Evolutionary conservation across 2,888 invertebrate species (phyloP).

Genomic region (Criorhina ranunculi): DNA sequence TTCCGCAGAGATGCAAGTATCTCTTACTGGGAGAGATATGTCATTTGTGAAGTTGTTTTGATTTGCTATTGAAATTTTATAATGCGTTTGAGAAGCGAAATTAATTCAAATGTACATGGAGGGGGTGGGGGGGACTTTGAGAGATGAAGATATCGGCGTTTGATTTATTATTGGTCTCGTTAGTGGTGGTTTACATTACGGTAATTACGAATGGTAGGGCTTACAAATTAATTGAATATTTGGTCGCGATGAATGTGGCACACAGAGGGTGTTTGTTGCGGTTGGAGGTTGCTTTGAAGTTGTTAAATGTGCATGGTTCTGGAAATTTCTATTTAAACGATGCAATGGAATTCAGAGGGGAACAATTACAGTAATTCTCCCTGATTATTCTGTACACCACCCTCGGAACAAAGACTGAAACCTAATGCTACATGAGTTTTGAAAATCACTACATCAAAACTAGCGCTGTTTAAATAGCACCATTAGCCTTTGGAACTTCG

Average conservation of each 20-base stretch:
- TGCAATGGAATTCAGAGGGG: no score
- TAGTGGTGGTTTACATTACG: constrained; percentile 18
- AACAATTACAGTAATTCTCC: no score
- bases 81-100: constrained; percentile 65
- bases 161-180: constrained; percentile 63
- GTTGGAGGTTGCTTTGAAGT: neutral
- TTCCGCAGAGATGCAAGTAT: constrained; percentile 41
- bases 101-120: constrained; percentile 56
- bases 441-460: no score
- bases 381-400: no score
- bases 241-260: neutral
- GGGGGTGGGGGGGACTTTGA: constrained; percentile 6
- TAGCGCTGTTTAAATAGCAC: no score
- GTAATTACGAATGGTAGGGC: constrained; percentile 44
- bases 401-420: no score
- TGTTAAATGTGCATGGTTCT: no score
- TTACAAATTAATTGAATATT: constrained; percentile 44
- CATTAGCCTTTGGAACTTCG: no score
- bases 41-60: constrained; percentile 64
- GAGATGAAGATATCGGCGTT: constrained; percentile 30
- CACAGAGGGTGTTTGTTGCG: neutral
- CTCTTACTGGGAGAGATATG: constrained; percentile 3
- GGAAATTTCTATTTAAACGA: no score
- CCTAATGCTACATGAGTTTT: no score
- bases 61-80: constrained; percentile 64